Base-by-base conservation (phyloP, 1,140 invertebrate species). In the Delia radicum region DNA sequence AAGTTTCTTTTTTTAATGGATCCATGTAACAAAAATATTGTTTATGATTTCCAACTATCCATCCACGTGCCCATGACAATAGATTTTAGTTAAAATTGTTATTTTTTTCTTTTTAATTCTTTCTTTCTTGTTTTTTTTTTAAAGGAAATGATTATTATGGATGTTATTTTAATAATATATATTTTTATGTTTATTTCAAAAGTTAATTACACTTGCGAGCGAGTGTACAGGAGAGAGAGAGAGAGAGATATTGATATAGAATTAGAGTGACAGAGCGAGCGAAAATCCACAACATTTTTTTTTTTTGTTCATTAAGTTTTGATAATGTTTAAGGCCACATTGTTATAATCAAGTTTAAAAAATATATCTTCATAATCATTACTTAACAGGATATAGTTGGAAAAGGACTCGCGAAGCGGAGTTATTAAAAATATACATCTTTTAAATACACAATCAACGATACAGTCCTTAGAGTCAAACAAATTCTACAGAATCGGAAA, bases 21-120 rank as follows among this genome's bases (percentile, higher is more conserved):
- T 55, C 3, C 46, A 55, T 55, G 46, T 55, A 18, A 24, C 29
- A 69, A 69, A 69, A 27, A 65, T 63, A 21, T 37, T 69, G 65
- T 69, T 69, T 69, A 69, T 69, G 31, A 69, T 69, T 69, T 69
- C 29, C 65, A 69, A 69, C 29, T 33, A 33, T 4, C 62, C 26
- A 63, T 63, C 65, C 65, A 69, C 65, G 65, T 69, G 65, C 31
- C 65, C 21, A 24, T 33, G 29, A 69, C 29, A 33, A 69, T 33
- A 21, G 65, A 37, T 33, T 33, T 33, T 69, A 37, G 65, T 69
- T 69, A 69, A 31, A 33, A 69, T 31, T 69, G 65, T 33, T 69
- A 33, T 69, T 69, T 69, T 69, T 31, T 37, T 24, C 31, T 37
- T 55, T 55, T 55, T 33, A 69, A 37, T 69, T 37, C 65, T 33